These are phyloP conservation scores for Chaitophorus viminalis DNA, from an alignment of 2,888 invertebrate genomes.

Conservation along the genomic window DNA sequence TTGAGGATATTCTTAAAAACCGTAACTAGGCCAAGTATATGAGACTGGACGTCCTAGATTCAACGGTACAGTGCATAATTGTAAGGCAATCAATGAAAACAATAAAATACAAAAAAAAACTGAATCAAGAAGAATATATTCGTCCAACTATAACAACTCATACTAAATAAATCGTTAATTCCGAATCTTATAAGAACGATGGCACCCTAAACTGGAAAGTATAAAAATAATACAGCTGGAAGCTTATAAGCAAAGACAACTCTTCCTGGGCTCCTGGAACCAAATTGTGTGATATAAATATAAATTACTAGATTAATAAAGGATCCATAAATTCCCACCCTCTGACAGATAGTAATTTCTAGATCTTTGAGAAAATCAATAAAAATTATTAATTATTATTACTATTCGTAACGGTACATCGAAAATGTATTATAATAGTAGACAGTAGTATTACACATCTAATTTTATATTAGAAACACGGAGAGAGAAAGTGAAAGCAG, in stretches of 20 bases:
- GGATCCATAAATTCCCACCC: neutral
- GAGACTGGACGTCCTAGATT: constrained; percentile 50
- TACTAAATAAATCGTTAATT: neutral
- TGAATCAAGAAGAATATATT: neutral
- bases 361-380: neutral
- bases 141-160: no score
- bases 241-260: neutral
- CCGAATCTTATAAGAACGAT: neutral
- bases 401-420: constrained; percentile 17
- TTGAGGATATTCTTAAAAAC: constrained; percentile 26
- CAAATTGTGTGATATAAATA: neutral
- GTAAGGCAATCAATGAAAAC: constrained; percentile 15
- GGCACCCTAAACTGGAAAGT: neutral
- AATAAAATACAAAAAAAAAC: neutral
- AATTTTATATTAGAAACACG: neutral
- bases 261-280: neutral
- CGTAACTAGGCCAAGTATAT: constrained; percentile 55
- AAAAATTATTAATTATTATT: neutral
- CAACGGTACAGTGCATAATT: neutral
- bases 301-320: neutral
- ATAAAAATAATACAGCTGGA: neutral
- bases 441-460: neutral
- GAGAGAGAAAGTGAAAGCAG: constrained; percentile 62
- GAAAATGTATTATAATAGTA: neutral
- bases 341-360: neutral